Evolutionary conservation across 2,113 vertebrate genomes (phyloP).

Genomic region (Galeopterus variegatus): DNA sequence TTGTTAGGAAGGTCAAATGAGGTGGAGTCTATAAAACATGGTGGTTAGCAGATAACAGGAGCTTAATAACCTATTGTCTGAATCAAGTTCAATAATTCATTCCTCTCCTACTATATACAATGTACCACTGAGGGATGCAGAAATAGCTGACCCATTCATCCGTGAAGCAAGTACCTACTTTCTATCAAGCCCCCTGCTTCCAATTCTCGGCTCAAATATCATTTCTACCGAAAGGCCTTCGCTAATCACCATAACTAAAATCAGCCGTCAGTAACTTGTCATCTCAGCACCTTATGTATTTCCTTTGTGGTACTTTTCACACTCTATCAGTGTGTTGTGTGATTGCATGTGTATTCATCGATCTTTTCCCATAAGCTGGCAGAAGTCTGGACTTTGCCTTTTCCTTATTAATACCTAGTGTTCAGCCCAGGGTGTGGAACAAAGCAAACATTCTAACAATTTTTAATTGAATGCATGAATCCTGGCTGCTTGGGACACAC

Average conservation of each 20-base stretch:
- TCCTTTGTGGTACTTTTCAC: background rate
- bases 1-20: background rate
- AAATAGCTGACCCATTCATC: background rate
- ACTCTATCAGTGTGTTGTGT: background rate
- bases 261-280: background rate
- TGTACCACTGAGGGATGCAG: background rate
- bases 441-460: background rate
- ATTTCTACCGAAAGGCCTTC: background rate
- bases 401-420: background rate
- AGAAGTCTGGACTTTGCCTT: background rate
- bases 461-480: background rate
- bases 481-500: background rate
- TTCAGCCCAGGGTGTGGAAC: background rate
- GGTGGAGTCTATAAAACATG: background rate
- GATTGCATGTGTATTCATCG: background rate
- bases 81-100: background rate
- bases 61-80: background rate
- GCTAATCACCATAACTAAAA: background rate
- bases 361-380: background rate
- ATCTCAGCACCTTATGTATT: background rate
- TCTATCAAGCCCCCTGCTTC: background rate
- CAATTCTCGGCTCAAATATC: background rate
- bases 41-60: background rate
- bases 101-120: background rate
- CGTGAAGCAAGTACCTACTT: background rate